A percentile compares a stretch with the other conserved stretches of the same genome.
Evolutionary conservation across 2,113 vertebrate species (phyloP).

Genomic region (Reinhardtius hippoglossoides): DNA sequence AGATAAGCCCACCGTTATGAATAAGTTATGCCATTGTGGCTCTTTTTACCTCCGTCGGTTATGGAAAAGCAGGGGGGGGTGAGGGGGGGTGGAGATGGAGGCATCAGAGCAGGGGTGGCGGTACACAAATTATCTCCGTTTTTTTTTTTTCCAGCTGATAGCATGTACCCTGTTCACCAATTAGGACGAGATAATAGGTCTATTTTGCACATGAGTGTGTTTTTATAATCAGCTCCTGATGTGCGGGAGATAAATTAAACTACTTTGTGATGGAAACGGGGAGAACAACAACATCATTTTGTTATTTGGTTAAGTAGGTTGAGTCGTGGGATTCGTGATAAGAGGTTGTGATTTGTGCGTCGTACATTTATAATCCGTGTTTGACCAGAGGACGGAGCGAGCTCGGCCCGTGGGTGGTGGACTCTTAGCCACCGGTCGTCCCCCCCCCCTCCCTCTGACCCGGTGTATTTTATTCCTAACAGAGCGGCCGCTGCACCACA

Average conservation of each 20-base stretch:
- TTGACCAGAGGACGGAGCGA: not conserved
- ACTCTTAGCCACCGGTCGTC: not conserved
- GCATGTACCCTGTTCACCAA: conserved; percentile 76
- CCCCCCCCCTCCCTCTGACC: not conserved
- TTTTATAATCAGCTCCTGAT: conserved; percentile 84
- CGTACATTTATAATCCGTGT: conserved; percentile 38
- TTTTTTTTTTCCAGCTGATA: conserved; percentile 65
- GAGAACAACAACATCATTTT: conserved; percentile 65
- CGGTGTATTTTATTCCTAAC: conserved; percentile 27
- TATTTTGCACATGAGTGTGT: conserved; percentile 86
- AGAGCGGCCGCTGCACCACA: conserved; percentile 95
- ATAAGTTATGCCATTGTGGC: conserved; percentile 69
- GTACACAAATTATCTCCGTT: conserved; percentile 67
- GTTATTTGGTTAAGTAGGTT: conserved; percentile 46
- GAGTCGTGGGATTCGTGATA: conserved; percentile 46
- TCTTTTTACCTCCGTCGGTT: conserved; percentile 67
- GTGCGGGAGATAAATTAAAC: conserved; percentile 81
- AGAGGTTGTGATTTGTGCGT: conserved; percentile 40
- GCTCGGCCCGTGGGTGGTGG: not conserved
- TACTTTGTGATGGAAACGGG: conserved; percentile 70
- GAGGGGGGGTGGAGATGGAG: conserved; percentile 47
- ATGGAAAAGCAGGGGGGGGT: conserved; percentile 67
- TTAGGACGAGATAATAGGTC: conserved; percentile 83
- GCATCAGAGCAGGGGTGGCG: conserved; percentile 62
- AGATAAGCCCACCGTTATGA: conserved; percentile 73